Base-by-base conservation (phyloP, 2,113 vertebrate species). In the Trichomycterus rosablanca region DNA sequence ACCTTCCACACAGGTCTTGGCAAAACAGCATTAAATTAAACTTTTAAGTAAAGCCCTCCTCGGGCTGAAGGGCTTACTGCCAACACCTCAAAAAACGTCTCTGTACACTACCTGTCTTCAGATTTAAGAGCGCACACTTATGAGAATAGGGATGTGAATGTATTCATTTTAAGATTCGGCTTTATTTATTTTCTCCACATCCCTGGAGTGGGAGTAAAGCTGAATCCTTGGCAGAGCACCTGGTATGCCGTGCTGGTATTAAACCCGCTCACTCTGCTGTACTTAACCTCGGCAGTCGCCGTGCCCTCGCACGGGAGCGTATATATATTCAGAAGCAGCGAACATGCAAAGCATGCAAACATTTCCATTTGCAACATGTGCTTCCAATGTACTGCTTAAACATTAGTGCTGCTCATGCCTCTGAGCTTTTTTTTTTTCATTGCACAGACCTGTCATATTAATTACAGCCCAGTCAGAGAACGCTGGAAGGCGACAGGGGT, bases 331-430 rank as follows among this genome's bases (percentile, higher is more conserved):
- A 66, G 66, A 63, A 66, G 66, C 61, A 30, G 37, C 40, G 35
- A 63, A 60, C 57, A 57, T 52, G 60, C 68, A 34, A 39, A 46
- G 49, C 55, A 7, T n/a, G n/a, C n/a, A n/a, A n/a, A n/a, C n/a
- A 44, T 62, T 67, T 61, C 30, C 43, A 43, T 44, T 59, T 56
- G 42, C 64, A 53, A 78, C 82, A 84, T 83, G 77, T 84, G 81
- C 80, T 84, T 82, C 69, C 51, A 83, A 83, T 87, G 68, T 77
- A 77, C 51, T 45, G 64, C 58, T 40, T 60, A 74, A 75, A 74
- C 61, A 62, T 71, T 73, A 73, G 73, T n/a, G n/a, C n/a, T n/a
- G n/a, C n/a, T n/a, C n/a, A n/a, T n/a, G n/a, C n/a, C n/a, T n/a
- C n/a, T n/a, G n/a, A n/a, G n/a, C 71, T 83, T 81, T 78, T 46